These are phyloP conservation scores for Thomomys bottae DNA, from an alignment of 2,113 vertebrate genomes.

Conservation along the genomic window DNA sequence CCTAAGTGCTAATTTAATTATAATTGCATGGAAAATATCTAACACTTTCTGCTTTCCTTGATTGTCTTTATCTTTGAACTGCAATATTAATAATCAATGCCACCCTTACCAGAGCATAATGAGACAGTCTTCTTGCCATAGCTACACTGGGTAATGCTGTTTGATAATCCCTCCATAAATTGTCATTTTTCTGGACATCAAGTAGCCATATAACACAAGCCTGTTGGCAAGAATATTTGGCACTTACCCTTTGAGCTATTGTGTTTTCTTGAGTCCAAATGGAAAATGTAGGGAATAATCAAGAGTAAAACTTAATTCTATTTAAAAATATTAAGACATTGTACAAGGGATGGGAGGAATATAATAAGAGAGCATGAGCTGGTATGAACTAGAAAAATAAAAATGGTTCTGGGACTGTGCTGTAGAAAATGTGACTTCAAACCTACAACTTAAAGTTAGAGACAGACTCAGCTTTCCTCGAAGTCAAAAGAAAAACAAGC, in stretches of 20 bases:
- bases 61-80: neutral
- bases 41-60: neutral
- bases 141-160: neutral
- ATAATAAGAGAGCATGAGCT: neutral
- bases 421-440: neutral
- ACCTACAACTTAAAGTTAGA: too few relatives aligned
- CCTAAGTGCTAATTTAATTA: neutral
- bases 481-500: neutral
- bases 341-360: conserved; percentile 12
- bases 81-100: too few relatives aligned
- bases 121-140: neutral
- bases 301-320: neutral
- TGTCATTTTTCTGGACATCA: neutral
- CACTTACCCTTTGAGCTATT: neutral
- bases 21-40: neutral
- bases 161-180: neutral
- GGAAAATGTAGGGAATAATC: neutral
- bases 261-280: neutral
- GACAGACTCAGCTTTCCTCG: neutral
- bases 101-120: neutral
- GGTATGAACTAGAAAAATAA: conserved; percentile 14
- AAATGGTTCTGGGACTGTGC: neutral
- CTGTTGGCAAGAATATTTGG: neutral
- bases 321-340: neutral
- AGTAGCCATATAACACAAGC: neutral